Base-by-base conservation (phyloP, 1,140 invertebrate genomes). In the Drosophila kepulauana region DNA sequence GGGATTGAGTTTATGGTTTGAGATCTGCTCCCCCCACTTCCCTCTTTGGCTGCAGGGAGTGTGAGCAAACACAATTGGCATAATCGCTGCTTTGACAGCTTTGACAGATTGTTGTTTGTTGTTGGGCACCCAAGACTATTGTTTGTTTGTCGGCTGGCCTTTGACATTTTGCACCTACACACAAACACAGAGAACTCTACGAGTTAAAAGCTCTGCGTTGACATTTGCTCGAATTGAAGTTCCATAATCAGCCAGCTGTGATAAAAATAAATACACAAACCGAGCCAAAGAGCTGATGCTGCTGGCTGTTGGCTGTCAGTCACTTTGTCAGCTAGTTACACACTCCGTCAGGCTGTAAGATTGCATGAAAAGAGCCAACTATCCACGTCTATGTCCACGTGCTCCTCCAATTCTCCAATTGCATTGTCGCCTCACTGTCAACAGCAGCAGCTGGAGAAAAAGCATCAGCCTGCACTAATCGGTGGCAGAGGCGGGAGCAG, bases 21-120 rank as follows among this genome's bases (percentile, higher is more conserved):
- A 3, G 25, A 33, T 33, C 30, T 33, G 30, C 3, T 25, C 20
- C 20, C 20, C 20, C 20, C 20, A 25, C 20, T 25, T 25, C 20
- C 20, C 20, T 4, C 20, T 25, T 25, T 7, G 30, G 5, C 5
- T 33, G 30, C 5, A 33, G 30, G 33, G 38, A 30, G 25, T 61
- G 57, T 10, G 64, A 28, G 28, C 51, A 57, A 75, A 63, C 72
- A 75, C 72, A 75, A 75, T 69, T 63, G 72, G 72, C 72, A 75
- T 74, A 75, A 75, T 75, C 72, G 66, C 48, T 56, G 51, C 65
- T 45, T 41, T 75, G 72, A 74, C 71, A 87, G 76, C 79, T 80
- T 88, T 87, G 84, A 88, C 82, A 82, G 84, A 87, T 87, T 82
- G 84, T 66, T 72, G 49, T 77, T 20, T 20, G 38, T 43, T 62